phyloP scores from a whole-genome alignment of 2,888 invertebrate genomes.

The Trilocha varians region DNA sequence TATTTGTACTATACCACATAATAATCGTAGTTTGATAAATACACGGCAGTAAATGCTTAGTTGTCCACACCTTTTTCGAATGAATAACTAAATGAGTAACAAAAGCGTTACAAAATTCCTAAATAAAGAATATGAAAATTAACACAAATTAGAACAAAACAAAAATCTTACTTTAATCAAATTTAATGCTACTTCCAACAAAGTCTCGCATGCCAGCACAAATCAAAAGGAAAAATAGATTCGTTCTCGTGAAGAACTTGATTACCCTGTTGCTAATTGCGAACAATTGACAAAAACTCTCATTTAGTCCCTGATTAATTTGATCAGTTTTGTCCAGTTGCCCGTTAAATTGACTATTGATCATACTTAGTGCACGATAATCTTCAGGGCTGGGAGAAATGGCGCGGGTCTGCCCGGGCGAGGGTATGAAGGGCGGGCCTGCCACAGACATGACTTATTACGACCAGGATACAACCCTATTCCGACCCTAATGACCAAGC shows the following conservation, averaged over 20 bases:
- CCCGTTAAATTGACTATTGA: slow-evolving; percentile 64
- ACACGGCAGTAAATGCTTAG: too few species aligned
- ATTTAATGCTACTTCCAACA: too few species aligned
- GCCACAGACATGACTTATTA: slow-evolving; percentile 71
- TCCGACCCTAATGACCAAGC: slow-evolving; percentile 66
- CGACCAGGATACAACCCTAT: slow-evolving; percentile 70
- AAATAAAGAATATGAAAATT: too few species aligned
- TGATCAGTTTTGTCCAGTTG: slow-evolving; percentile 46
- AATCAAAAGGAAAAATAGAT: slow-evolving; percentile 8
- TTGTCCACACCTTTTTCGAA: too few species aligned
- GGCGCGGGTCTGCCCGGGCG: slow-evolving; percentile 38
- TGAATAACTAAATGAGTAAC: too few species aligned
- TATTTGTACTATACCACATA: too few species aligned
- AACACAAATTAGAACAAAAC: too few species aligned
- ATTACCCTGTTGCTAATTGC: slow-evolving; percentile 21
- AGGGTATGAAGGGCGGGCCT: slow-evolving; percentile 41
- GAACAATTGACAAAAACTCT: slow-evolving; percentile 30
- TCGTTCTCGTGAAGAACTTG: slow-evolving; percentile 4
- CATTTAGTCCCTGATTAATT: slow-evolving; percentile 41
- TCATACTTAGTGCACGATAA: slow-evolving; percentile 62
- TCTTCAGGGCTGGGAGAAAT: slow-evolving; percentile 49
- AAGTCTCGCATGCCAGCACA: neutral
- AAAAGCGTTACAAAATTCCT: too few species aligned
- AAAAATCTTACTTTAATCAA: too few species aligned
- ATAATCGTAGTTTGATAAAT: too few species aligned